Evolutionary conservation across 2,888 invertebrate genomes (phyloP).

Genomic region (Apocheima hispidaria): DNA sequence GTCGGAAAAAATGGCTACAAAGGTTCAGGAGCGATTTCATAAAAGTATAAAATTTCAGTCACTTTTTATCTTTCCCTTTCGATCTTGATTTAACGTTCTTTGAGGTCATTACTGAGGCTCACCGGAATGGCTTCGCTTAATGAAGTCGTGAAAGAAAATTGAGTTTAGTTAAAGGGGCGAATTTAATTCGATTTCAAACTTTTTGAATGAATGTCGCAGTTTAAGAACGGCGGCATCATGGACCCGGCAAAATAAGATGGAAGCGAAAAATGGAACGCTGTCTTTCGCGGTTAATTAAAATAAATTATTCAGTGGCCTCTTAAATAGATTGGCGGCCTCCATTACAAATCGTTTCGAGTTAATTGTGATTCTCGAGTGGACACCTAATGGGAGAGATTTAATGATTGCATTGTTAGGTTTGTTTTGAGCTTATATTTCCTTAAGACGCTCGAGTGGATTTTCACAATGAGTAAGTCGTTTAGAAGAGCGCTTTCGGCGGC

Average conservation of each 20-base stretch:
- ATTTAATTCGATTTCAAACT: conserved; percentile 85
- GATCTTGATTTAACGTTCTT: conserved; percentile 84
- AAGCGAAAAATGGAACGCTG: conserved; percentile 74
- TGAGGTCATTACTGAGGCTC: conserved; percentile 83
- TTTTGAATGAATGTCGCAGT: conserved; percentile 81
- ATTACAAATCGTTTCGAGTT: conserved; percentile 71
- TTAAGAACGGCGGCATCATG: conserved; percentile 69
- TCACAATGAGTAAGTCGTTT: conserved; percentile 50
- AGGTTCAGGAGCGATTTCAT: conserved; percentile 73
- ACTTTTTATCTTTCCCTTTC: conserved; percentile 77
- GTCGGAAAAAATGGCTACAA: conserved; percentile 62
- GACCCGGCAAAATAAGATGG: conserved; percentile 73
- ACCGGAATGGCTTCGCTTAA: conserved; percentile 83
- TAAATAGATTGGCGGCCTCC: conserved; percentile 71
- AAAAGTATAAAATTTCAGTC: conserved; percentile 80
- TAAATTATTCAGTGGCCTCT: conserved; percentile 75
- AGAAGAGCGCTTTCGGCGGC: conserved; percentile 50
- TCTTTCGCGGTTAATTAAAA: conserved; percentile 79
- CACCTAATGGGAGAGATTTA: conserved; percentile 62
- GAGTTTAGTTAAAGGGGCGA: conserved; percentile 85
- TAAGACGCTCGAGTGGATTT: conserved; percentile 39
- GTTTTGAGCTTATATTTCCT: conserved; percentile 39
- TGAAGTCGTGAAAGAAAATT: conserved; percentile 85
- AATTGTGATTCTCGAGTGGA: conserved; percentile 55
- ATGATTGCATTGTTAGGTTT: conserved; percentile 45